Base-by-base conservation (phyloP, 2,113 vertebrate species). In the Camarhynchus parvulus region DNA sequence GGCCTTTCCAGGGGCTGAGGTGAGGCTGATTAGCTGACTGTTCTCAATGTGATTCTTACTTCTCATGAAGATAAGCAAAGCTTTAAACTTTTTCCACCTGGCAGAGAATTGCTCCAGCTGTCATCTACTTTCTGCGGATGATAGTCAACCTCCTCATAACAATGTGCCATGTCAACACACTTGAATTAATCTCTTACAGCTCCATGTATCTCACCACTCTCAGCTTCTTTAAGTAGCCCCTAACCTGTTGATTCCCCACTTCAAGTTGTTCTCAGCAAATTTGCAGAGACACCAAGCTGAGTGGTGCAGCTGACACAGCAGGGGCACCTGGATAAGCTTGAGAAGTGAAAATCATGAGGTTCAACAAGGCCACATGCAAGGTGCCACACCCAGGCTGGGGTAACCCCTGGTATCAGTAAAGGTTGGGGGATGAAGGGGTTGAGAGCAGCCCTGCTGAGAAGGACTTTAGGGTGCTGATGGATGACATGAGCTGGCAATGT, bases 271-370 rank as follows among this genome's bases (percentile, higher is more conserved):
- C 35, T 53, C 22, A 50, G 20, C n/a, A 42, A 47, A 11, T 59
- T 35, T 90, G 10, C 24, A 75, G n/a, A 42, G 11, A n/a, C 6
- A 39, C 8, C 30, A 50, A 59, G 50, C 21, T 10, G 13, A 39
- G 24, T 23, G 39, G 31, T 35, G 11, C 4, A 3, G 31, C 0
- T 64, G 62, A 35, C 39, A 35, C 0, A 2, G 6, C n/a, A 24
- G 31, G n/a, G 7, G 17, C 7, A 53, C 13, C 20, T 22, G 27
- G 28, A 53, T 20, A 52, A 59, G 1, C 27, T 63, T 0, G 0
- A 73, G 20, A 69, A 74, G 4, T 35, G 53, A 35, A 76, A 59
- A 49, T 50, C 31, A 22, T 68, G 17, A 59, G 21, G 24, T 35
- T 58, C 52, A 42, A 31, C 25, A 50, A 27, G 17, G 10, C 33